phyloP scores from a whole-genome alignment of 1,140 invertebrate species.

The Homalodisca vitripennis region DNA sequence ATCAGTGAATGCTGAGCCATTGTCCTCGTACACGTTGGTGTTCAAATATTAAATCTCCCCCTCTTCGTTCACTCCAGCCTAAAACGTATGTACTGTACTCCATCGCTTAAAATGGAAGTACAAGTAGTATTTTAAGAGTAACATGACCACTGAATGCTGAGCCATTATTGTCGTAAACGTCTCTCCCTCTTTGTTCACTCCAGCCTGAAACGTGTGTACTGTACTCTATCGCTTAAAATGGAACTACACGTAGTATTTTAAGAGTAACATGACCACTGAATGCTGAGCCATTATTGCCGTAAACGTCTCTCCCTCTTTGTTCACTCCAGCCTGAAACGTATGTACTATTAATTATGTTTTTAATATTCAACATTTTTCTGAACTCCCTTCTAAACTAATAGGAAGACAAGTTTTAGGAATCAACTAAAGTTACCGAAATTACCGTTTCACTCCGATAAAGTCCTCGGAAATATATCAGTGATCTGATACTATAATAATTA shows the following conservation, averaged over 20 bases:
- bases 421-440: too few species aligned
- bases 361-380: too few species aligned
- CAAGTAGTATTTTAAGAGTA: conserved; percentile 36
- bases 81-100: conserved; percentile 53
- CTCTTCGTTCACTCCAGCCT: conserved; percentile 59
- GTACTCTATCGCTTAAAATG: conserved; percentile 47
- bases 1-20: conserved; percentile 61
- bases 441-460: too few species aligned
- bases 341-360: too few species aligned
- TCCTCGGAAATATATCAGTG: too few species aligned
- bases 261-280: conserved; percentile 56
- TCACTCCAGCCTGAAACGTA: conserved; percentile 56
- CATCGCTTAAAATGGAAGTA: conserved; percentile 11
- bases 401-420: too few species aligned
- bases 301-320: too few species aligned
- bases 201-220: too few species aligned
- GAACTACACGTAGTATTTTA: conserved; percentile 3
- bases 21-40: conserved; percentile 60
- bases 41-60: conserved; percentile 68
- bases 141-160: conserved; percentile 58
- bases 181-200: conserved; percentile 61
- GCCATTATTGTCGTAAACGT: conserved; percentile 65
- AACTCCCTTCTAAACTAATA: too few species aligned
- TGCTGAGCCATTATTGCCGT: conserved; percentile 60
- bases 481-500: too few species aligned